Evolutionary conservation across 2,888 invertebrate species (phyloP).

Genomic region (Harpalus rubripes): DNA sequence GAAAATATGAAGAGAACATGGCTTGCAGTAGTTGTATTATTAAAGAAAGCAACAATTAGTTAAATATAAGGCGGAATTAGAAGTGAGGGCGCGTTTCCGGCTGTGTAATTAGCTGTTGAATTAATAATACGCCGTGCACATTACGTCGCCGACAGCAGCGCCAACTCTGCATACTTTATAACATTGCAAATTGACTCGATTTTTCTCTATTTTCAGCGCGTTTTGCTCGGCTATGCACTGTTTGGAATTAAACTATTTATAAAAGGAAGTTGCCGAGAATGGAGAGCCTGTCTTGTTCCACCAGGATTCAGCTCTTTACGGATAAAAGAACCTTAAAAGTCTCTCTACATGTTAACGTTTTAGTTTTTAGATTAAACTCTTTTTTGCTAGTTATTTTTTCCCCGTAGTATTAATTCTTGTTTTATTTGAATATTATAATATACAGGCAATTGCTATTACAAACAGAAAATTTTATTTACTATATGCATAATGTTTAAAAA

Average conservation of each 20-base stretch:
- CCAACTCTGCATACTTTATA: slow-evolving; percentile 62
- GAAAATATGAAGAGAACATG: too few species aligned
- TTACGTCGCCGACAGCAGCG: slow-evolving; percentile 24
- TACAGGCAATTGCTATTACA: too few species aligned
- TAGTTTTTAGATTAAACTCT: not conserved
- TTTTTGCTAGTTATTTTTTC: not conserved
- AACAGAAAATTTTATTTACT: too few species aligned
- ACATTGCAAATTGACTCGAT: slow-evolving; percentile 60
- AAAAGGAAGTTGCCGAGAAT: slow-evolving; percentile 41
- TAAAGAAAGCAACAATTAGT: slow-evolving; percentile 77
- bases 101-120: slow-evolving; percentile 75
- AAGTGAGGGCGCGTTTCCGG: slow-evolving; percentile 69
- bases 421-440: too few species aligned
- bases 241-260: slow-evolving; percentile 56
- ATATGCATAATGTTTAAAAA: too few species aligned
- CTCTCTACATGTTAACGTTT: not conserved
- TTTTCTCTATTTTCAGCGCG: slow-evolving; percentile 63
- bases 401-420: not conserved
- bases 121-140: slow-evolving; percentile 72
- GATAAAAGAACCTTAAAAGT: not conserved
- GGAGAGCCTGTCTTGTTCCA: not conserved
- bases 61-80: slow-evolving; percentile 77
- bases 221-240: slow-evolving; percentile 31
- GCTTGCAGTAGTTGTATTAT: slow-evolving; percentile 73
- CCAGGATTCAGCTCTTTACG: slow-evolving; percentile 5